Base-by-base conservation (phyloP, 2,888 invertebrate genomes). In the Uloborus plumipes region DNA sequence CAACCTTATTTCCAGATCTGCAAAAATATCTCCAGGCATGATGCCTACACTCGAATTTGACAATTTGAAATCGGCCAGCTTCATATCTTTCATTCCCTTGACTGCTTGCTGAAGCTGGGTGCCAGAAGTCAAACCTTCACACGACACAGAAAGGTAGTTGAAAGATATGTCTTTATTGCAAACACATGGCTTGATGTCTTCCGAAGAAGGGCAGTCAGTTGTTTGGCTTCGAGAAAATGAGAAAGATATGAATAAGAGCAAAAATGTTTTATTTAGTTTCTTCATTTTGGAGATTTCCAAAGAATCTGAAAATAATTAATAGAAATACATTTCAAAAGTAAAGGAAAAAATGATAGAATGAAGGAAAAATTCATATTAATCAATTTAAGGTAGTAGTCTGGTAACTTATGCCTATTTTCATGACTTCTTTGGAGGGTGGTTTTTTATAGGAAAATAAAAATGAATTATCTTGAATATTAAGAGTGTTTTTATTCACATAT, bases 171-270 rank as follows among this genome's bases (percentile, higher is more conserved):
- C 65, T 9, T 22, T 53, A 26, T 26, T 51, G n/a, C 81, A 82
- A 4, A 50, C 14, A n/a, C 81, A 82, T 20, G 81, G 81, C 18
- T 76, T 76, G 16, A 75, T 76, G 39, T 65, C 71, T n/a, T 76
- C 81, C 0, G 50, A 55, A 1, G 71, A 64, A 31, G 76, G 81
- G 15, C 75, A 82, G 0, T 15, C 1, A 39, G n/a, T 59, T 11
- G 26, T 13, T 18, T 75, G 59, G 31, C 62, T 50, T 7, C 58
- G 59, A 39, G 66, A 55, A 2, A 13, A 50, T 11, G 58, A 18
- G 11, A 71, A 49, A 49, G 58, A 51, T 14, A 78, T 18, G 22
- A 50, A 71, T 49, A 55, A 2, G 4, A 71, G 16, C 7, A 58
- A 16, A 0, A 77, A 77, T 77, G 9, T 20, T 64, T 18, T 22